Evolutionary conservation across 2,113 vertebrate genomes (phyloP).

Genomic region (Anarrhichthys ocellatus): DNA sequence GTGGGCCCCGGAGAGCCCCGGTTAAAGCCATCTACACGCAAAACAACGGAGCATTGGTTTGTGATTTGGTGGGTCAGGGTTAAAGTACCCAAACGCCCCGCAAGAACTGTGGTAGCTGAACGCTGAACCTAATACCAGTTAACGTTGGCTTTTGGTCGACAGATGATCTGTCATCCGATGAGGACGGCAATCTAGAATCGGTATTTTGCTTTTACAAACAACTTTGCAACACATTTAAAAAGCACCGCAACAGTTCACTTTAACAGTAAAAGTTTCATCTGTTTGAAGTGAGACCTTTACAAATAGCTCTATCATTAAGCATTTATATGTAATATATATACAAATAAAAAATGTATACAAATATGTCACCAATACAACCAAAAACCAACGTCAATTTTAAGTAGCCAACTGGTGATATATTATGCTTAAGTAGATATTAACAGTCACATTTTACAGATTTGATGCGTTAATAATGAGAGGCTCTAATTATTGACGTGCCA

Average conservation of each 20-base stretch:
- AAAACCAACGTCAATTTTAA: constrained; percentile 57
- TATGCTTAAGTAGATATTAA: not conserved
- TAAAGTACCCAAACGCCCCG: not conserved
- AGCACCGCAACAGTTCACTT: not conserved
- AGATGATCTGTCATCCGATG: not conserved
- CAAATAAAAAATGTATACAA: not conserved
- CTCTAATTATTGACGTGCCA: constrained; percentile 31
- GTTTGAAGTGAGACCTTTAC: not conserved
- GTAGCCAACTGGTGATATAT: not conserved
- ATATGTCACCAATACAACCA: constrained; percentile 25
- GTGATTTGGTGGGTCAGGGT: constrained; percentile 7
- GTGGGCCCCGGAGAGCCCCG: constrained; percentile 88
- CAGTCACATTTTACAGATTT: not conserved
- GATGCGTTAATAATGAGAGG: constrained; percentile 62
- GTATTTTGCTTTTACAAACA: not conserved
- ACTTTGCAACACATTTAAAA: not conserved
- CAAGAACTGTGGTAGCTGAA: not conserved
- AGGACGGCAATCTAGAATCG: not conserved
- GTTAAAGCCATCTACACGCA: constrained; percentile 97
- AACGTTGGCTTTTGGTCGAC: constrained; percentile 60
- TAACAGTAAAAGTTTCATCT: not conserved
- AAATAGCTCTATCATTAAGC: not conserved
- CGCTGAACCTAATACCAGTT: not conserved
- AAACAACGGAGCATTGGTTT: constrained; percentile 86
- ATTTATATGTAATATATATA: not conserved